Base-by-base conservation (phyloP, 2,888 invertebrate genomes). In the Dichetophora obliterata region DNA sequence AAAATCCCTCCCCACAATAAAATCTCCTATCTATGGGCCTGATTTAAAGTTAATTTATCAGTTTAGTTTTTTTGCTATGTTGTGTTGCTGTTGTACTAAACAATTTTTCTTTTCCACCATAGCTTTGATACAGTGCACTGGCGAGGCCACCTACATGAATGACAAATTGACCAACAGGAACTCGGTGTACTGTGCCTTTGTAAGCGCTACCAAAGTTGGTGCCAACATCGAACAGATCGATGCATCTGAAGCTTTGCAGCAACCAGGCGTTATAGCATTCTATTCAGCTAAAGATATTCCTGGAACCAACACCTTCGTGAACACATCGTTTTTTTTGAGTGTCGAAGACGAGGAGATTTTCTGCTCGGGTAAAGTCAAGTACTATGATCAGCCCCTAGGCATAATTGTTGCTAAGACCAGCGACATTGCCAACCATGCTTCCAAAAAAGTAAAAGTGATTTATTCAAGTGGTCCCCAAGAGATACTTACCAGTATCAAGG, bases 121-220 rank as follows among this genome's bases (percentile, higher is more conserved):
- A 89, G 93, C 93, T 0, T 86, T 93, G 8, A 90, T 92, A 57
- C 93, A 93, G 82, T 92, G 92, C 80, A 90, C 92, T 82, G 97
- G 96, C 0, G 95, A 95, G 87, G 95, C 95, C 0, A 91, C 92
- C 75, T 97, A 94, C 87, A 90, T 93, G 19, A 94, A 94, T 85
- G 97, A 97, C 85, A 90, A 94, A 31, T 93, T 93, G 24, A 90
- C 90, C 0, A 90, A 91, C 69, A 91, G 91, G 0, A 90, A 92
- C 78, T 94, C 96, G 89, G 91, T 96, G 0, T 89, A 86, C 87
- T 87, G 85, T 0, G 92, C 92, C 0, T 93, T 95, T 80, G 94
- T 95, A 1, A 85, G 91, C 5, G 91, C 93, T 0, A 92, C 91
- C 65, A 88, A 91, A 77, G 86, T 91, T 77, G 90, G 86, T 70